Base-by-base conservation (phyloP, 2,797 vertebrate genomes). In the Centropyge bicolor region DNA sequence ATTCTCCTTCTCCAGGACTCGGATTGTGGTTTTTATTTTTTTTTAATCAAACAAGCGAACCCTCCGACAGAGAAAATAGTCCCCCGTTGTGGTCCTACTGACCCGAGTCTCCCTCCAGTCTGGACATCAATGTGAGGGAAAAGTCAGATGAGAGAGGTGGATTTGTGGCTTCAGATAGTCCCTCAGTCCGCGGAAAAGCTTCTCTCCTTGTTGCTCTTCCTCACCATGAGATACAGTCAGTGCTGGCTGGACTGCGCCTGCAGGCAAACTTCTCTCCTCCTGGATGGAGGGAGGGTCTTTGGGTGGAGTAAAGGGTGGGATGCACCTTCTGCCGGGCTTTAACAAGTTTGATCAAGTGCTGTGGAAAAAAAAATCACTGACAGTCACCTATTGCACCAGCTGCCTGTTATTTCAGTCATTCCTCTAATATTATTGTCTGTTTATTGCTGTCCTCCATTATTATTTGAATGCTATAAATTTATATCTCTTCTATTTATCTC, bases 251-350 rank as follows among this genome's bases (percentile, higher is more conserved):
- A 88, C 76, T 69, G 89, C 66, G 87, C 93, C 88, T 31, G 88
- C 84, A 75, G 84, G 89, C 82, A 83, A 94, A 94, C 88, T 93
- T 93, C 90, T 90, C 88, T 87, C 84, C 82, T 70, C 90, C 88
- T 91, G 61, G 45, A 49, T 4, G 72, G 74, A 68, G 69, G 83
- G 83, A 61, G 82, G 90, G 86, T 69, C 78, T 81, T 80, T 56
- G 89, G 88, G 85, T 74, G 87, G 83, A 55, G 79, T 73, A 19
- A 19, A 72, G 84, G 70, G 76, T 51, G 84, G 80, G 85, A 86
- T 86, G 85, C 81, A 19, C 78, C 80, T 64, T 80, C 85, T 76
- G 74, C 82, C 36, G 40, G 40, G 59, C 62, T 77, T 74, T 66
- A 72, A 80, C 85, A 76, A 83, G 65, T 86, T 89, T 83, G 67